phyloP scores from a whole-genome alignment of 1,140 invertebrate genomes.

The Onthophagus taurus region DNA sequence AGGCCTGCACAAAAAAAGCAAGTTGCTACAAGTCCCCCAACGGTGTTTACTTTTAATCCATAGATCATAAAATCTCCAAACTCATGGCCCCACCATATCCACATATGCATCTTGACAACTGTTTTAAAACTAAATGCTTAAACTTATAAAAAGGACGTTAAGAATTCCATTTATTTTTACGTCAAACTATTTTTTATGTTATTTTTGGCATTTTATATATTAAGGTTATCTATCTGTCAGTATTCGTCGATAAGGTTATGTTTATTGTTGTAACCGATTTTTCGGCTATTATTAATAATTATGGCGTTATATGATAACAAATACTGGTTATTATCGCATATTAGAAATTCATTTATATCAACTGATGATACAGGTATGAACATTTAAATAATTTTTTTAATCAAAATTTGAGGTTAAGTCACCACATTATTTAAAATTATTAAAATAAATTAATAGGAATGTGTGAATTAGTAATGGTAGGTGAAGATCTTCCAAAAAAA shows the following conservation, averaged over 20 bases:
- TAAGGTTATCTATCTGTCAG: too few species aligned
- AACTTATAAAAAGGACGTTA: too few species aligned
- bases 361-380: slow-evolving; percentile 77
- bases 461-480: slow-evolving; percentile 60
- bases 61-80: slow-evolving; percentile 31
- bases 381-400: slow-evolving; percentile 44
- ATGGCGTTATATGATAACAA: slow-evolving; percentile 92
- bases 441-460: slow-evolving; percentile 42
- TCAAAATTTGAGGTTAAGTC: background rate
- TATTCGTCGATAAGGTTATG: too few species aligned
- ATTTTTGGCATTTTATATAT: too few species aligned
- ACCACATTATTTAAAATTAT: slow-evolving; percentile 3
- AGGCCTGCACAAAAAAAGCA: slow-evolving; percentile 28
- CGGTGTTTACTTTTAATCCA: slow-evolving; percentile 27
- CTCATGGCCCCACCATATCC: slow-evolving; percentile 33
- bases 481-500: slow-evolving; percentile 50
- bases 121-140: too few species aligned
- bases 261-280: too few species aligned
- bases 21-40: slow-evolving; percentile 21
- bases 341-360: slow-evolving; percentile 89
- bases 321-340: slow-evolving; percentile 85
- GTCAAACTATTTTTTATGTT: too few species aligned
- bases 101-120: slow-evolving; percentile 17
- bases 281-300: too few species aligned
- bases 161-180: too few species aligned